Conservation (phyloP, 2,888 invertebrate genomes). For the Crepidodera aurea region DNA sequence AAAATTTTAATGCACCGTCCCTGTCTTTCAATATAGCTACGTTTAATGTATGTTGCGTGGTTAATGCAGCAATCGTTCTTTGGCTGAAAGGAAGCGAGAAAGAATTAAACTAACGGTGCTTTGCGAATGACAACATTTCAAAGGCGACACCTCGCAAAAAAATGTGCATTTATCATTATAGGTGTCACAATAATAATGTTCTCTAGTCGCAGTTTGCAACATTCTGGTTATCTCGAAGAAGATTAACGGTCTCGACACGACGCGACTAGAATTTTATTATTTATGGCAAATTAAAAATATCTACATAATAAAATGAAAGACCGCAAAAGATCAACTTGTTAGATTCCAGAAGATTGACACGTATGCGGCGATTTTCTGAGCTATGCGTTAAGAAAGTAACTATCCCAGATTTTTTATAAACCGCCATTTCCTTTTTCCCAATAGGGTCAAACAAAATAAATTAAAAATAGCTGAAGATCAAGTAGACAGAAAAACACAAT, state of each 20-base stretch:
- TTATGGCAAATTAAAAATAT: not conserved
- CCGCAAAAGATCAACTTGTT: too few species aligned
- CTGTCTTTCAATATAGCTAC: not conserved
- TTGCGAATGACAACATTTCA: conserved; percentile 24
- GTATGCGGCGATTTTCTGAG: too few species aligned
- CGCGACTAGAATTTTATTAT: not conserved
- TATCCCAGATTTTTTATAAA: too few species aligned
- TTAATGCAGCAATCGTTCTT: conserved; percentile 17
- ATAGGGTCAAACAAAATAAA: too few species aligned
- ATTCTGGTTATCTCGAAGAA: not conserved
- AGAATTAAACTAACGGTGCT: conserved; percentile 23
- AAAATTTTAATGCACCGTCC: not conserved
- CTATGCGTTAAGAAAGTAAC: too few species aligned
- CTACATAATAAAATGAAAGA: not conserved
- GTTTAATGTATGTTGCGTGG: conserved; percentile 12
- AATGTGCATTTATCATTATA: conserved; percentile 1
- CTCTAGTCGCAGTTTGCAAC: not conserved
- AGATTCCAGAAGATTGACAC: too few species aligned
- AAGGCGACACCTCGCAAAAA: conserved; percentile 5
- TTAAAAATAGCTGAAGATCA: too few species aligned
- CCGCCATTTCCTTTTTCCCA: too few species aligned
- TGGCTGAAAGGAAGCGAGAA: conserved; percentile 6
- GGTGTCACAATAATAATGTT: conserved; percentile 11
- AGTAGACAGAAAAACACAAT: too few species aligned
- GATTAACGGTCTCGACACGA: not conserved